Evolutionary conservation across 1,140 invertebrate genomes (phyloP).

Genomic region (Formica selysi): DNA sequence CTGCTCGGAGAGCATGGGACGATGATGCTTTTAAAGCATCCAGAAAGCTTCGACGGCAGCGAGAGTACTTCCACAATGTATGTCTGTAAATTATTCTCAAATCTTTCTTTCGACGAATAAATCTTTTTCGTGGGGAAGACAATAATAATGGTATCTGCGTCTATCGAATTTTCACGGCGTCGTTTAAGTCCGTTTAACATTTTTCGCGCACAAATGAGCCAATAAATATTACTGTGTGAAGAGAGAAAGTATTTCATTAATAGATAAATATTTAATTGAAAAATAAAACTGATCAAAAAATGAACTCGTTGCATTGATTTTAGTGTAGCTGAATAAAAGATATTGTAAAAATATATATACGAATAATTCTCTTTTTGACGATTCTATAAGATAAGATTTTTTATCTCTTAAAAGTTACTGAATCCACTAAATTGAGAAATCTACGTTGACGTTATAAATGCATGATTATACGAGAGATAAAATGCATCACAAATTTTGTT

Average conservation of each 20-base stretch:
- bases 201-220: conserved; percentile 22
- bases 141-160: conserved; percentile 34
- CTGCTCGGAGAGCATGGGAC: conserved; percentile 79
- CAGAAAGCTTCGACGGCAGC: conserved; percentile 75
- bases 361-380: not conserved
- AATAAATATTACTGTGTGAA: conserved; percentile 41
- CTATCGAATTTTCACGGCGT: conserved; percentile 28
- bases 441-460: not conserved
- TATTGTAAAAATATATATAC: not conserved
- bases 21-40: conserved; percentile 85
- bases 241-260: not conserved
- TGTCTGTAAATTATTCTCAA: conserved; percentile 66
- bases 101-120: conserved; percentile 67
- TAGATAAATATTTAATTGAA: not conserved
- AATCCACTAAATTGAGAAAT: not conserved
- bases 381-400: not conserved
- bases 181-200: not conserved
- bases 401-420: not conserved
- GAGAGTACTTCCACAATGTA: conserved; percentile 70
- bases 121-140: conserved; percentile 40
- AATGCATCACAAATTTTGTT: not conserved
- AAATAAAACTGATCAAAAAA: not conserved
- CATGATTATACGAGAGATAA: not conserved
- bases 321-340: not conserved
- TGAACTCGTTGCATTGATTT: not conserved